Percentiles rank a stretch among this genome's conserved stretches.
phyloP scores from a whole-genome alignment of 92 coral and sea anemone species.

The Porites divaricata region DNA sequence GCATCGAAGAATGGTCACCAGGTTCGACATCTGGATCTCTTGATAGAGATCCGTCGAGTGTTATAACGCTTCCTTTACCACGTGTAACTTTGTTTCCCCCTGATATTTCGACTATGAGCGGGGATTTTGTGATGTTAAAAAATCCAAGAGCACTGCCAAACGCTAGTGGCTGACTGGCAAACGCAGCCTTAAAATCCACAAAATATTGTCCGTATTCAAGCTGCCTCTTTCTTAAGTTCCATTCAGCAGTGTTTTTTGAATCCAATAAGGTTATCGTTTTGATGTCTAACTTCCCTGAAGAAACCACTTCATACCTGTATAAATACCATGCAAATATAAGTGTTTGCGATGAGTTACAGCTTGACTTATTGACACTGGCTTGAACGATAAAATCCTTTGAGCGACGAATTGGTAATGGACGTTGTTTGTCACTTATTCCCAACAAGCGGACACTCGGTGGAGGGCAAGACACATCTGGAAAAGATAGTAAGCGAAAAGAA shows the following conservation, averaged over 20 bases:
- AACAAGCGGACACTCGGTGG: conserved; percentile 34
- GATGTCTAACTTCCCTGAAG: not conserved
- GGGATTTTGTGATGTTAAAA: conserved; percentile 48
- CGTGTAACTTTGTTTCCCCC: conserved; percentile 76
- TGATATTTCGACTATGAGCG: conserved; percentile 61
- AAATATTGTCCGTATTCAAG: conserved; percentile 66
- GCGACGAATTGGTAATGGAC: conserved; percentile 41
- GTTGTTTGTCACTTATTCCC: not conserved
- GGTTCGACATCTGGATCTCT: conserved; percentile 76
- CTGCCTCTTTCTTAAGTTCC: conserved; percentile 60
- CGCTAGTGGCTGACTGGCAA: conserved; percentile 24
- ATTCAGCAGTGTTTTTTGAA: conserved; percentile 59
- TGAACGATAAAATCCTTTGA: conserved; percentile 65
- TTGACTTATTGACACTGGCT: conserved; percentile 31
- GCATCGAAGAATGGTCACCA: conserved; percentile 65
- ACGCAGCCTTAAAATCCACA: conserved; percentile 60
- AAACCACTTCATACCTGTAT: conserved; percentile 4
- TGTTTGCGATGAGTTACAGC: conserved; percentile 53
- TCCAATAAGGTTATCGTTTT: not conserved
- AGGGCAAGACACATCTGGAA: conserved; percentile 26
- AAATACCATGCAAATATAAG: conserved; percentile 66
- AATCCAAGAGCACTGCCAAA: conserved; percentile 49
- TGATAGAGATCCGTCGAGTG: conserved; percentile 65
- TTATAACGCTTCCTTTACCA: conserved; percentile 50
- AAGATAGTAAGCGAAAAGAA: not conserved